Conservation (phyloP, 2,888 invertebrate genomes). For the Liopterus haemorrhoidalis region DNA sequence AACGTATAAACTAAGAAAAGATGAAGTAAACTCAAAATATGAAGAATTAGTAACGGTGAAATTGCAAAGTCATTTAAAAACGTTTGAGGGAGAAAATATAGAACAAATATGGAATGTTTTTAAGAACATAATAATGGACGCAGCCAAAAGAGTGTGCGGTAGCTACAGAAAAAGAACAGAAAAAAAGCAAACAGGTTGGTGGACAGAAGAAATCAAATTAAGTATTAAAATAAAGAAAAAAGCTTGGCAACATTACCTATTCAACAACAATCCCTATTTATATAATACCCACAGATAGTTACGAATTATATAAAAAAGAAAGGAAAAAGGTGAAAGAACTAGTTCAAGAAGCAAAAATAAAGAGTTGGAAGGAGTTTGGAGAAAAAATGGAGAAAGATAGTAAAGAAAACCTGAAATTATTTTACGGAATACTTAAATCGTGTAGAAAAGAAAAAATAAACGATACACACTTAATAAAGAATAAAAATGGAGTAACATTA, state of each 20-base stretch:
- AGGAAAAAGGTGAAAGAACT: not conserved
- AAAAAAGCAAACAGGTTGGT: not conserved
- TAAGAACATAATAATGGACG: not conserved
- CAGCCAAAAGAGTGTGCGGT: not conserved
- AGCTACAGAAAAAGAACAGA: not conserved
- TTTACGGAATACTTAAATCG: not conserved
- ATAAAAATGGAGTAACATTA: too few relatives aligned
- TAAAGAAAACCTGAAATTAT: constrained; percentile 2
- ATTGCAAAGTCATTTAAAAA: too few relatives aligned
- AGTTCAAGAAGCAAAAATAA: not conserved
- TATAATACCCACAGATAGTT: too few relatives aligned
- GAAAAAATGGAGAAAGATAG: not conserved
- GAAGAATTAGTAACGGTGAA: too few relatives aligned
- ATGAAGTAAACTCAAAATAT: too few relatives aligned
- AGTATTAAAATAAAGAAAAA: not conserved
- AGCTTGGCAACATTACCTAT: not conserved
- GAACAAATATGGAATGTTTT: too few relatives aligned
- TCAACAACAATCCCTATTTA: not conserved
- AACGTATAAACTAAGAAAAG: too few relatives aligned
- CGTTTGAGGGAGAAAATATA: too few relatives aligned
- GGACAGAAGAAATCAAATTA: not conserved
- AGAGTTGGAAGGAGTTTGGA: not conserved
- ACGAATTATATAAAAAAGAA: not conserved
- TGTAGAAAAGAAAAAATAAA: not conserved
- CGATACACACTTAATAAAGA: too few relatives aligned